A percentile compares a stretch with the other conserved stretches of the same genome.
Conservation (phyloP, 1,140 invertebrate species). For the Pseudomyrmex sp. region DNA sequence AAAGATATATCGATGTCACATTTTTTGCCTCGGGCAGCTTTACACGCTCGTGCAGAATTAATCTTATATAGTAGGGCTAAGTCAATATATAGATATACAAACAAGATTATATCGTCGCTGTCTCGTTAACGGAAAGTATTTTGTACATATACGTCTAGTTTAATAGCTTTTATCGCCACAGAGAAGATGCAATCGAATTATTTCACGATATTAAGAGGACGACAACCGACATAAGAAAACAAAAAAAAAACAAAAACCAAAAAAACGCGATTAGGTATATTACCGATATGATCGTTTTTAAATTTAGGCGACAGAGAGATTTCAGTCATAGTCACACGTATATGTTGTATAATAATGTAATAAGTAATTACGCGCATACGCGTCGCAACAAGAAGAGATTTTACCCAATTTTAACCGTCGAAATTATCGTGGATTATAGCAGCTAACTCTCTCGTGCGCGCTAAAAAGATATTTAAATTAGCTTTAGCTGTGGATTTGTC, state of each 20-base stretch:
- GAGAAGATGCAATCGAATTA: constrained; percentile 8
- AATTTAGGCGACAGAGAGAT: not conserved
- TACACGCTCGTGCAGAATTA: constrained; percentile 49
- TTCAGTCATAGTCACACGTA: not conserved
- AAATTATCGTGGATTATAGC: not conserved
- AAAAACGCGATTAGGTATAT: not conserved
- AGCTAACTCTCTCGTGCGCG: not conserved
- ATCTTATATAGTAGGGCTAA: not conserved
- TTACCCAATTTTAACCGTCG: too few relatives aligned
- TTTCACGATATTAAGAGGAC: not conserved
- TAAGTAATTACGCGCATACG: too few relatives aligned
- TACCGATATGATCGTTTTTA: not conserved
- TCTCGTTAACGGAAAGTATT: constrained; percentile 59
- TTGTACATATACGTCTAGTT: constrained; percentile 9
- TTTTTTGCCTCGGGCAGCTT: constrained; percentile 36
- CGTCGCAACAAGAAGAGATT: too few relatives aligned
- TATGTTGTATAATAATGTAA: not conserved
- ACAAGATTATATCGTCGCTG: constrained; percentile 30
- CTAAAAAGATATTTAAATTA: not conserved
- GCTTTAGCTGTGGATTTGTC: not conserved
- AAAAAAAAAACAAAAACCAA: not conserved
- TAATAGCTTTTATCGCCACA: constrained; percentile 8
- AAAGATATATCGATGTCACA: constrained; percentile 36
- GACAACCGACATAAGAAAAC: not conserved
- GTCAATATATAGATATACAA: constrained; percentile 25